Base-by-base conservation (phyloP, 2,888 invertebrate genomes). In the Lymantria monacha region DNA sequence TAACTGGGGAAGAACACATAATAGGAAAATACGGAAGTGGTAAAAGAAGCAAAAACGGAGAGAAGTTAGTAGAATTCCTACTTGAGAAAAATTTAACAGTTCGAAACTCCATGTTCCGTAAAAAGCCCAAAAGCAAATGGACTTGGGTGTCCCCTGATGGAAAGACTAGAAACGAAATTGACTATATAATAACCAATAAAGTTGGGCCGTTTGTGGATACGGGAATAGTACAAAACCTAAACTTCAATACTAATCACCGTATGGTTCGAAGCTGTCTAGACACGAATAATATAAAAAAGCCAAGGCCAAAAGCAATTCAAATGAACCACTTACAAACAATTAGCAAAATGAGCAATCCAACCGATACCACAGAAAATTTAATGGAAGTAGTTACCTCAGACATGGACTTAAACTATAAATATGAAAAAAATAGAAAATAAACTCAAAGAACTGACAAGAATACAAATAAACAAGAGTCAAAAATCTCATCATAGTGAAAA, bases 141-240 rank as follows among this genome's bases (percentile, higher is more conserved):
- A 62, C 59, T 0, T 61, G 63, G 60, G 31, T 52, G 3, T 61
- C 60, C 11, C 57, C 55, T 30, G 56, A 57, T 38, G 55, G 55
- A 42, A 55, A 44, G 9, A 9, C 13, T 22, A 55, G 45, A 52
- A 58, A 55, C 13, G 57, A 61, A 44, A 56, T 61, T 1, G 61
- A 61, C 44, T 58, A 48, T 37, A 51, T 52, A 11, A 42, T 49
- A 13, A 31, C 51, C 46, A 12, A 14, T 11, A 42, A 11, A 22
- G 22, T 22, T 9, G 9, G 42, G 22, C 10, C 10, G 11, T 42
- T 22, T 22, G 22, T 5, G 1, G 22, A 15, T 12, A 42, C 42
- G 37, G n/a, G 37, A 9, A 10, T 37, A 37, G n/a, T 57, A 42
- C 44, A 46, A 48, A 53, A 44, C 11, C 42, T 57, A 3, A 56